Evolutionary conservation across 2,888 invertebrate genomes (phyloP).

Genomic region (Ischnura elegans): DNA sequence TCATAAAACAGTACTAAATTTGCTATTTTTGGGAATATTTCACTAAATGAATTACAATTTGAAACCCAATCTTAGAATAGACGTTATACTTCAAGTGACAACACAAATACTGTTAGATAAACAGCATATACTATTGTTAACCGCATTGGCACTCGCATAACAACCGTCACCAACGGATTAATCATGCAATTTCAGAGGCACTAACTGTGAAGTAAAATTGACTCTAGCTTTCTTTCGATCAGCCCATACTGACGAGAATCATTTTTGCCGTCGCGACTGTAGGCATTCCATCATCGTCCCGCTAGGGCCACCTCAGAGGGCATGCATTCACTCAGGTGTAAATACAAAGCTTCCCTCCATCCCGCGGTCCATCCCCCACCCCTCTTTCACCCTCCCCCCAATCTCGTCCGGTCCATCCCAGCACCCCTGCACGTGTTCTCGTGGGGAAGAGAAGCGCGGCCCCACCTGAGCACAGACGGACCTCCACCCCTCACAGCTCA

Average conservation of each 20-base stretch:
- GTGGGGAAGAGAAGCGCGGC: not conserved
- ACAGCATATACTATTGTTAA: too few relatives aligned
- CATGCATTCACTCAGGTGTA: slow-evolving; percentile 52
- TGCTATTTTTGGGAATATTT: too few relatives aligned
- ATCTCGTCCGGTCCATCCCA: not conserved
- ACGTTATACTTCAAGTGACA: too few relatives aligned
- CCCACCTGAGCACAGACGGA: not conserved
- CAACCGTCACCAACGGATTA: too few relatives aligned
- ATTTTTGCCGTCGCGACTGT: not conserved
- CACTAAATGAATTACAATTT: too few relatives aligned
- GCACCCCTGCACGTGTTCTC: slow-evolving; percentile 56
- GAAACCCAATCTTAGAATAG: too few relatives aligned
- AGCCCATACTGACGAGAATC: not conserved
- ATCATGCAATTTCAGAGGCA: too few relatives aligned
- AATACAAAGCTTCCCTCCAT: not conserved
- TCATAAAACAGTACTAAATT: too few relatives aligned
- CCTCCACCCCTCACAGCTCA: not conserved
- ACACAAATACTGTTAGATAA: too few relatives aligned
- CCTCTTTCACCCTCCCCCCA: not conserved
- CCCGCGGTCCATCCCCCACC: not conserved
- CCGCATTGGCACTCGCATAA: too few relatives aligned
- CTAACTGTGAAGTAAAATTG: too few relatives aligned
- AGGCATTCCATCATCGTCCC: not conserved
- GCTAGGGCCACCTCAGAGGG: slow-evolving; percentile 29
- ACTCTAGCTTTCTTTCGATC: not conserved